phyloP scores from a whole-genome alignment of 2,113 vertebrate species.

The Ia io region DNA sequence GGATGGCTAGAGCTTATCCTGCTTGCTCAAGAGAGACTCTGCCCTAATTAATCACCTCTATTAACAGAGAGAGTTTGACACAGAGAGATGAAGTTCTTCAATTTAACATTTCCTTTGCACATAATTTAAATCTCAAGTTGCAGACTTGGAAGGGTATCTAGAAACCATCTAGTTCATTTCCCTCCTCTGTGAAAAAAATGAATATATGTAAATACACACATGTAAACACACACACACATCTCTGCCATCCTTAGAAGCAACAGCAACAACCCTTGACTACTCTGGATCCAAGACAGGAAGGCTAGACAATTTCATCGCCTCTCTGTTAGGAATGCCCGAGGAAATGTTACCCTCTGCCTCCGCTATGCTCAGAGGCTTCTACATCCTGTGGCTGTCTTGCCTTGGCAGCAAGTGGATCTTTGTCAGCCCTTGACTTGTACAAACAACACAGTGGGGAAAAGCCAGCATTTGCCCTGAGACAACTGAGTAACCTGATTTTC shows the following conservation, averaged over 20 bases:
- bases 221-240: neutral
- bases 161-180: neutral
- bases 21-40: neutral
- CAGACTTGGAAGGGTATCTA: conserved; percentile 2
- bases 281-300: neutral
- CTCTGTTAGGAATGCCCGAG: neutral
- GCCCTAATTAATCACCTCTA: conserved; percentile 14
- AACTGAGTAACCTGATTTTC: neutral
- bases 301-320: neutral
- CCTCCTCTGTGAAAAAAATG: conserved; percentile 23
- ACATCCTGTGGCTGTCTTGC: neutral
- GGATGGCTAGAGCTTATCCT: neutral
- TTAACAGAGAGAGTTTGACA: conserved; percentile 30
- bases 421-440: neutral
- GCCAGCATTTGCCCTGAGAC: neutral
- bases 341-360: neutral
- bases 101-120: conserved; percentile 50
- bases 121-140: conserved; percentile 47
- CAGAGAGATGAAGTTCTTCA: conserved; percentile 8
- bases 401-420: neutral
- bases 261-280: neutral
- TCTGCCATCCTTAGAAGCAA: neutral
- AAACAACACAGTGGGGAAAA: neutral
- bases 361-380: neutral
- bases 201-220: neutral